phyloP scores from a whole-genome alignment of 2,888 invertebrate genomes.

The Metalampra italica region DNA sequence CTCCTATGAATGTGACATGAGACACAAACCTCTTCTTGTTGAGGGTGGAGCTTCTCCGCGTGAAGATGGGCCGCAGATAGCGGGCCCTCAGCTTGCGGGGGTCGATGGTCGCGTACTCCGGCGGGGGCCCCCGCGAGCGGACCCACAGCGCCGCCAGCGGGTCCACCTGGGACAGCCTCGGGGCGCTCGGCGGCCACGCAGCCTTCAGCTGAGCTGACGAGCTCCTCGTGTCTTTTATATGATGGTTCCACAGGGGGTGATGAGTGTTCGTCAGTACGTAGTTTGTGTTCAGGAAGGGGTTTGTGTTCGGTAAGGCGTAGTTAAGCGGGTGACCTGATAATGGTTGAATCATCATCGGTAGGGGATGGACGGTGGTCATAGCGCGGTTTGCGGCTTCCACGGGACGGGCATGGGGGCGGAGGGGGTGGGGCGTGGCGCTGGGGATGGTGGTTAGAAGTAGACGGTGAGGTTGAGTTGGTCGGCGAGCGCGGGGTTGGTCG shows the following conservation, averaged over 20 bases:
- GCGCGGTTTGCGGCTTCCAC: background rate
- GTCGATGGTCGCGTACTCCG: slow-evolving; percentile 42
- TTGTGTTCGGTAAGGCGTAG: slow-evolving; percentile 1
- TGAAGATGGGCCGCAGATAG: slow-evolving; percentile 35
- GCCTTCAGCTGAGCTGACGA: background rate
- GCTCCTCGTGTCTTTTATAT: no score
- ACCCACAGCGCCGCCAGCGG: slow-evolving; percentile 1
- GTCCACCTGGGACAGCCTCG: slow-evolving; percentile 8
- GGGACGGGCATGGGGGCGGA: background rate
- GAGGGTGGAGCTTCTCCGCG: slow-evolving; percentile 7
- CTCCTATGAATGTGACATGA: no score
- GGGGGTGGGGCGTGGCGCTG: background rate
- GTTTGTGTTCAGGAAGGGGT: background rate
- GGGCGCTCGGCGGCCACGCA: slow-evolving; percentile 2
- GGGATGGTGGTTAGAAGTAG: slow-evolving; percentile 74
- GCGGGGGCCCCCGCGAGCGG: slow-evolving; percentile 11
- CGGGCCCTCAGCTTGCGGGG: slow-evolving; percentile 35
- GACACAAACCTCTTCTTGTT: background rate
- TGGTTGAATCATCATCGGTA: background rate
- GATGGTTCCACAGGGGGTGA: background rate
- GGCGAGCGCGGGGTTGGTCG: slow-evolving; percentile 55
- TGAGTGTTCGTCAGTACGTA: background rate
- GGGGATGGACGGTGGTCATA: background rate
- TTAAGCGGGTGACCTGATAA: background rate
- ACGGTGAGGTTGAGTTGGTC: slow-evolving; percentile 84